Evolutionary conservation across 2,797 vertebrate genomes (phyloP), one percentile per base, ranked within the genome.

Genomic region (Urophycis tenuis): DNA sequence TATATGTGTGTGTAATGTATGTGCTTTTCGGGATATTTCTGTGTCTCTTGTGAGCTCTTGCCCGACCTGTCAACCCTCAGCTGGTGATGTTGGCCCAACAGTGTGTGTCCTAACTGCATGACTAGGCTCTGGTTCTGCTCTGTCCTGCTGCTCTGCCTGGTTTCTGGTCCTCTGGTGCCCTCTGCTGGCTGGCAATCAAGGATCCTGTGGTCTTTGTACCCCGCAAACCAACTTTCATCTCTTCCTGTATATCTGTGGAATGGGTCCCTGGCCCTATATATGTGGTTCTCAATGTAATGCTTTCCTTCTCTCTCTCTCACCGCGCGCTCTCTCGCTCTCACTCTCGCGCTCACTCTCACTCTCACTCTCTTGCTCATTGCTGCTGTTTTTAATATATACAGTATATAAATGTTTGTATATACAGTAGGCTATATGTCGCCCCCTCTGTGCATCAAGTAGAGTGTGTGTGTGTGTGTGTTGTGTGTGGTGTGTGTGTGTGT

Each of bases 141-240:
- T 45, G 14, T 71, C 8, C n/a, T 80, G 60, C 73, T 30, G 17
- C 84, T 84, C 85, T 86, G 84, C 81, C 82, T 72, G 32, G 82
- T 85, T 81, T 73, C 83, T 75, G 85, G 83, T 82, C 78, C 77
- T 84, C 84, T 85, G 85, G 77, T 34, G 76, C 84, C 83, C 74
- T 78, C 83, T 74, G 81, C 81, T 87, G 80, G 83, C 81, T 85
- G 79, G 36, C 36, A 12, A 12, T 84, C 33, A 73, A 84, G 77
- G 82, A 84, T 45, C 15, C 81, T 81, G 72, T 73, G 85, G 83
- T 83, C 79, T 88, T 85, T 74, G 81, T 81, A 22, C 80, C 77
- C 77, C 82, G 78, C 84, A 81, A 77, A 82, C 45, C 72, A 87
- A 79, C 80, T 29, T 74, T 72, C 30, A 15, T 31, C 25, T 25